Evolutionary conservation across 2,797 vertebrate species (phyloP).

Genomic region (Chromobotia macracanthus): DNA sequence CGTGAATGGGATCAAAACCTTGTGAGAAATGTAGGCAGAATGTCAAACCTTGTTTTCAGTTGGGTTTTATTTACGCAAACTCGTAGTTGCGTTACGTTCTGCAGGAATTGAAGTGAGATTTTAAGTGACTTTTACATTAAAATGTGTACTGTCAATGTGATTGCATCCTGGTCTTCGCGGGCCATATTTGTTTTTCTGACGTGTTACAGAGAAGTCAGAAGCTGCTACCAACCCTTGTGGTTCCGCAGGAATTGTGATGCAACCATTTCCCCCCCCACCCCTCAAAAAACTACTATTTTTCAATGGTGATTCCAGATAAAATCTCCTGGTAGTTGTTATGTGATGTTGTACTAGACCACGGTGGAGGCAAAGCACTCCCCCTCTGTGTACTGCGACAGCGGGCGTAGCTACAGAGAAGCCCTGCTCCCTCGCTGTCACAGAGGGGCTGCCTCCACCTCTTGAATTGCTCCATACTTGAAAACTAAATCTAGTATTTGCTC

Average conservation of each 20-base stretch:
- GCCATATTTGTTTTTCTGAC: slow-evolving; percentile 73
- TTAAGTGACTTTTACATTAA: slow-evolving; percentile 39
- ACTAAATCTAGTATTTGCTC: slow-evolving; percentile 66
- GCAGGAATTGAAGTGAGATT: slow-evolving; percentile 16
- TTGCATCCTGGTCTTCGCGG: slow-evolving; percentile 62
- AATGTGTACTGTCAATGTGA: background rate
- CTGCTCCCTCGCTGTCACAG: slow-evolving; percentile 62
- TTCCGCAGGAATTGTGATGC: slow-evolving; percentile 69
- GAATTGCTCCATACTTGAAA: slow-evolving; percentile 77
- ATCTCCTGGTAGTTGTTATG: slow-evolving; percentile 51
- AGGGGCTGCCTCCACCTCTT: slow-evolving; percentile 66
- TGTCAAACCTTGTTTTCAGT: background rate
- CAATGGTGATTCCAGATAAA: slow-evolving; percentile 53
- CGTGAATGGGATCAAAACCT: slow-evolving; percentile 19
- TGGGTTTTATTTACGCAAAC: slow-evolving; percentile 1
- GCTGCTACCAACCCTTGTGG: slow-evolving; percentile 76
- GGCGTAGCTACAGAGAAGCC: slow-evolving; percentile 88
- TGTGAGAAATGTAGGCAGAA: slow-evolving; percentile 12
- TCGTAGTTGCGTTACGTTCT: background rate
- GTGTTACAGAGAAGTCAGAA: slow-evolving; percentile 85
- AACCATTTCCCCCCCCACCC: slow-evolving; percentile 62
- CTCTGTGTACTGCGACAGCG: slow-evolving; percentile 65
- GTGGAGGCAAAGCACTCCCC: slow-evolving; percentile 58
- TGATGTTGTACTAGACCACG: slow-evolving; percentile 59
- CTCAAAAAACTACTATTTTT: slow-evolving; percentile 41